A percentile compares a stretch with the other conserved stretches of the same genome.
Conservation (phyloP, 2,113 vertebrate species). For the Chrysochloris asiatica region DNA sequence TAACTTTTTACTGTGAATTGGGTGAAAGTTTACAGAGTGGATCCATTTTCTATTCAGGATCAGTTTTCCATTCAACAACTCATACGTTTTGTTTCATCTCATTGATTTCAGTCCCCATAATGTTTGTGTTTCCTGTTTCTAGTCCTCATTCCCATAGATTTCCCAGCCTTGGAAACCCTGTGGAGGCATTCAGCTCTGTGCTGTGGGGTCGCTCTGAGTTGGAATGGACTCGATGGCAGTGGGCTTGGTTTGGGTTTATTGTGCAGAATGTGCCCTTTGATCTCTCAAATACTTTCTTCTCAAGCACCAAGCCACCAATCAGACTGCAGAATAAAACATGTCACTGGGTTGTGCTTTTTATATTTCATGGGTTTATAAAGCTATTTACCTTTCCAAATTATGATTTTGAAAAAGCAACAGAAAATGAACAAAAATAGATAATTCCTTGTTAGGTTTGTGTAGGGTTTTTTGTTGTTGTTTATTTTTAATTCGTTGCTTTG, state of each 20-base stretch:
- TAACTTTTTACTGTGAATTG: no score
- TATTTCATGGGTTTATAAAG: neutral
- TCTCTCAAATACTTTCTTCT: neutral
- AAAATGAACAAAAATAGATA: constrained; percentile 38
- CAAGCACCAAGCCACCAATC: neutral
- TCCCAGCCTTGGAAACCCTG: no score
- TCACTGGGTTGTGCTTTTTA: constrained; percentile 25
- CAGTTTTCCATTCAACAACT: no score
- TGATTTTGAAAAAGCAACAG: neutral
- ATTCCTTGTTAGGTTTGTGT: constrained; percentile 1
- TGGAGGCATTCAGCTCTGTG: no score
- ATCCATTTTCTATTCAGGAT: no score
- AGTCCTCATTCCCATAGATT: no score
- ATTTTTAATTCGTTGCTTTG: constrained; percentile 52
- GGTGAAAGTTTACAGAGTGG: no score
- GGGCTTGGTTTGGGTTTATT: neutral
- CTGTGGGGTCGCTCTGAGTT: no score
- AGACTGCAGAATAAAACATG: neutral
- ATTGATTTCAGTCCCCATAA: no score
- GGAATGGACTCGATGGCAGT: no score
- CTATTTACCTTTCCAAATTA: constrained; percentile 20
- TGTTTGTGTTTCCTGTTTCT: no score
- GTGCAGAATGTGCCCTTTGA: neutral
- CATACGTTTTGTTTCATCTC: no score
- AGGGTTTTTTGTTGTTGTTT: constrained; percentile 22